Evolutionary conservation across 2,113 vertebrate species (phyloP).

Genomic region (Calidris pugnax): DNA sequence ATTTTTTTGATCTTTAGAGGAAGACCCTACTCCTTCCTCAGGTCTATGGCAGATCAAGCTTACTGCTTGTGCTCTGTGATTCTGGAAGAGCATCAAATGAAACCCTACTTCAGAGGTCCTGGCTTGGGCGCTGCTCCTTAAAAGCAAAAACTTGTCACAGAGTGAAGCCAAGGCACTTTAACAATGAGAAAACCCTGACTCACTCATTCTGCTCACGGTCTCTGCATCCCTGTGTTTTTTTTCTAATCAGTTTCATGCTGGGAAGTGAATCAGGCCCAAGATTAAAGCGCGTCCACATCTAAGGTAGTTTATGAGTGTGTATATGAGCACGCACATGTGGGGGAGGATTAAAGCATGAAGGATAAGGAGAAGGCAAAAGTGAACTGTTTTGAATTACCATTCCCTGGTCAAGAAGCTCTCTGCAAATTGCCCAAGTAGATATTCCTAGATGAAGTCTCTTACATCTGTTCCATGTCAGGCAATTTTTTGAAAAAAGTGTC

Average conservation of each 20-base stretch:
- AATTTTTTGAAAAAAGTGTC: background rate
- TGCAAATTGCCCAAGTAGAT: background rate
- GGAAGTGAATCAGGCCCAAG: background rate
- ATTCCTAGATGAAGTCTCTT: background rate
- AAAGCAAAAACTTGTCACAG: background rate
- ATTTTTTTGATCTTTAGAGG: background rate
- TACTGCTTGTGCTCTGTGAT: background rate
- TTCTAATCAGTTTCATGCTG: background rate
- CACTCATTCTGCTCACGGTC: background rate
- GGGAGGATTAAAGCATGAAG: background rate
- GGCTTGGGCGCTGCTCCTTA: background rate
- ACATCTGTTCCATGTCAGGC: background rate
- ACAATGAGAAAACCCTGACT: background rate
- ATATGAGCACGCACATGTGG: rapidly evolving
- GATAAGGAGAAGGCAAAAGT: background rate
- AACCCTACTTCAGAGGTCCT: background rate
- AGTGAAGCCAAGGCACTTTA: background rate
- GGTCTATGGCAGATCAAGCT: background rate
- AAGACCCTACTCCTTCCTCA: background rate
- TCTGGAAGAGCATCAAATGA: background rate
- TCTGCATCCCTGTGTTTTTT: background rate
- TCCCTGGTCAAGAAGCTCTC: background rate
- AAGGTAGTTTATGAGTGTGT: background rate
- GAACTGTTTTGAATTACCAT: background rate
- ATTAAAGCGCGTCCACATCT: background rate